A percentile compares a stretch with the other conserved stretches of the same genome.
Evolutionary conservation across 2,888 invertebrate genomes (phyloP).

Genomic region (Germaria angustata): DNA sequence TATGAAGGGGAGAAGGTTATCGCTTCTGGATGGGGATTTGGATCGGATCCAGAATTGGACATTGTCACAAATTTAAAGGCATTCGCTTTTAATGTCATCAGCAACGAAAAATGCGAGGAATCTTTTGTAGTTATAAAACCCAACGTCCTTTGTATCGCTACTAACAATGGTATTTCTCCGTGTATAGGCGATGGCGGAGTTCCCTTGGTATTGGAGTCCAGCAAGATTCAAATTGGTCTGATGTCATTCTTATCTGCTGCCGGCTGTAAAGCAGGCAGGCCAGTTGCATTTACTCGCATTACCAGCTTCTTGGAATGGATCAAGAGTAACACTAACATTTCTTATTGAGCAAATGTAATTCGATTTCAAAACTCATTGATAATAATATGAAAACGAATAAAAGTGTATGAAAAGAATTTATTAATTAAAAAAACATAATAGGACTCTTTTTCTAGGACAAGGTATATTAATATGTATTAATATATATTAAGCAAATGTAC

Average conservation of each 20-base stretch:
- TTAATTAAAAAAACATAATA: too few species aligned
- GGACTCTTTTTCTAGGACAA: too few species aligned
- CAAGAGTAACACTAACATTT: neutral
- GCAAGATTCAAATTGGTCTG: neutral
- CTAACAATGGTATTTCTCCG: neutral
- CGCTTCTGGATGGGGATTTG: neutral
- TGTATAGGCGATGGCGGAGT: neutral
- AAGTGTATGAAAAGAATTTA: too few species aligned
- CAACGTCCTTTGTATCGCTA: neutral
- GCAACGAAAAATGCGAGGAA: neutral
- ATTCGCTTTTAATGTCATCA: neutral
- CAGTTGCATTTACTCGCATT: neutral
- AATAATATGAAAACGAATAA: too few species aligned
- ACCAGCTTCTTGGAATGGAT: neutral
- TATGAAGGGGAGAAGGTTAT: neutral
- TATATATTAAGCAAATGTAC: too few species aligned
- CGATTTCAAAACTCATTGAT: too few species aligned
- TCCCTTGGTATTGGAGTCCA: neutral
- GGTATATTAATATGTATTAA: too few species aligned
- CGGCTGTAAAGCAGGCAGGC: neutral
- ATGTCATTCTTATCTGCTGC: neutral
- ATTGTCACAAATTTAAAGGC: neutral
- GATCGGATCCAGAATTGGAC: neutral
- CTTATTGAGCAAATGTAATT: neutral
- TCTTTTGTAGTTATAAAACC: neutral